Base-by-base conservation (phyloP, 2,113 vertebrate genomes). In the Coracopsis vasa region DNA sequence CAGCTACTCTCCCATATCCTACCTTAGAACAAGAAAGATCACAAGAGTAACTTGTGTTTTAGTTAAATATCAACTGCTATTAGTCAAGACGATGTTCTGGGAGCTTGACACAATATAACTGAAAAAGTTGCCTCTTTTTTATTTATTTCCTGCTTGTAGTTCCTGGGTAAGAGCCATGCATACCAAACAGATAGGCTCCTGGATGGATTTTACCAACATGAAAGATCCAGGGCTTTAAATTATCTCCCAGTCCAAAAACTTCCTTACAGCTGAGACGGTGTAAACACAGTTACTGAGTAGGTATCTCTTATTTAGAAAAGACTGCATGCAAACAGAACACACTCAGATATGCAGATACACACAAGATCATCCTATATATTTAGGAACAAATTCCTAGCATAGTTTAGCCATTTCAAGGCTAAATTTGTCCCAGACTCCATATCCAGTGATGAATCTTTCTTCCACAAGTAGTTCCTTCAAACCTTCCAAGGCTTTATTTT, bases 221-320 rank as follows among this genome's bases (percentile, higher is more conserved):
- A 96, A 96, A 73, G 3, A 86, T 61, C 35, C 62, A 89, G 60
- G 51, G 44, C 27, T 97, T 94, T 79, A 94, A 97, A 97, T 97
- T 87, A 95, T 64, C 90, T 97, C 66, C 90, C 85, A 93, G 51
- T 64, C 24, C 37, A 61, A 89, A 95, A 77, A 42, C 54, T 79
- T 88, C 47, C 80, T 88, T 75, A 90, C 29, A 87, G 70, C 9
- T 41, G 70, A 94, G 82, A 66, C 84, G 12, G 21, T 61, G 31
- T 56, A 91, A 93, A 95, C 56, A 81, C 42, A 58, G 86, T 82
- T 91, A 91, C 65, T 51, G 67, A 94, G 60, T 67, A 73, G 64
- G 8, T 53, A 67, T 67, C 50, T 86, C 89, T 91, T 92, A 47
- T 71, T 83, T 93, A 88, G 78, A 91, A 86, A 48, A 60, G 25